Evolutionary conservation across 1,140 invertebrate genomes (phyloP).

Genomic region (Tribolium castaneum): DNA sequence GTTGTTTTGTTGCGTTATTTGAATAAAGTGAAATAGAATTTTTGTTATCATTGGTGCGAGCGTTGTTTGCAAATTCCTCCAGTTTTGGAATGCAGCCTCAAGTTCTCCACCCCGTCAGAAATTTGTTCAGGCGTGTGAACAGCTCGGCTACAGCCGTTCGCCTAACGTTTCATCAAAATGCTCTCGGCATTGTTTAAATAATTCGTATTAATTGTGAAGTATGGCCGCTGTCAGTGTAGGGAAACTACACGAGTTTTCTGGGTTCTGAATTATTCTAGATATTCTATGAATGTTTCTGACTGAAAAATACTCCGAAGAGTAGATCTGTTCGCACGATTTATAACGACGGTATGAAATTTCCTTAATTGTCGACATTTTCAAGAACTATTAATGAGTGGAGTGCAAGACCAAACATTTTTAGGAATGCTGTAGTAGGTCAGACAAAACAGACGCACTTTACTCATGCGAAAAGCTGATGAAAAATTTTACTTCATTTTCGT

Average conservation of each 20-base stretch:
- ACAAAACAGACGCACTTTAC: background rate
- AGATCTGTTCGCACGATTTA: constrained; percentile 16
- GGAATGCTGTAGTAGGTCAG: constrained; percentile 12
- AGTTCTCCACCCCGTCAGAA: constrained; percentile 6
- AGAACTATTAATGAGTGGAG: constrained; percentile 1
- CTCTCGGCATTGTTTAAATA: constrained; percentile 27
- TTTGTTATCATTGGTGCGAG: background rate
- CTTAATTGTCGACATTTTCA: constrained; percentile 23
- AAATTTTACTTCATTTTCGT: too few relatives aligned
- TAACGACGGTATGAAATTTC: background rate
- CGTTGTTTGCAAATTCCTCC: constrained; percentile 11
- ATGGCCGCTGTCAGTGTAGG: constrained; percentile 14
- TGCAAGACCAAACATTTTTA: constrained; percentile 17
- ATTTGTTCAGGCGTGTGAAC: constrained; percentile 29
- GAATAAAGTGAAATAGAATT: background rate
- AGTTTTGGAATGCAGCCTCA: constrained; percentile 12
- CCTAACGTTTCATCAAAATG: constrained; percentile 28
- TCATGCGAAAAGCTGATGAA: too few relatives aligned
- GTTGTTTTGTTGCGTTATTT: background rate
- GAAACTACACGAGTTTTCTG: constrained; percentile 25
- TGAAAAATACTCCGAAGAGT: constrained; percentile 7
- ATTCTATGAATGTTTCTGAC: constrained; percentile 8
- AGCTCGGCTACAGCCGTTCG: background rate
- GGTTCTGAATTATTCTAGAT: constrained; percentile 13
- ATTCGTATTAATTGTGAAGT: constrained; percentile 29